Conservation (phyloP, 2,888 invertebrate genomes). For the Apocheima hispidaria region DNA sequence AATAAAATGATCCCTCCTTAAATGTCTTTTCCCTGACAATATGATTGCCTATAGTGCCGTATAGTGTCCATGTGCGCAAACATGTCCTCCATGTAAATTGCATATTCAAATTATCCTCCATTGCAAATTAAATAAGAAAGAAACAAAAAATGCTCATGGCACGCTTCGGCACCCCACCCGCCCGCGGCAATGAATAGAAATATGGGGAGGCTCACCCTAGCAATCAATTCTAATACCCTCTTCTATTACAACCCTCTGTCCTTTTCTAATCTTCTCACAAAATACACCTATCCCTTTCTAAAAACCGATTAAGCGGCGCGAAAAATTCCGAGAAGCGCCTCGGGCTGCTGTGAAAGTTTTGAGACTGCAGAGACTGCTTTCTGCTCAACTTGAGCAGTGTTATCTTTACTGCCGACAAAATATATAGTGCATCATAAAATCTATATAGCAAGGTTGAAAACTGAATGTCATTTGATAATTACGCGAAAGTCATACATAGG, state of each 20-base stretch:
- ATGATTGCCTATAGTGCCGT: no score
- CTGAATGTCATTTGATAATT: constrained; percentile 29
- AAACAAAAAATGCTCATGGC: constrained; percentile 77
- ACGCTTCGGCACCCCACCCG: constrained; percentile 75
- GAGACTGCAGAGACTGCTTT: constrained; percentile 61
- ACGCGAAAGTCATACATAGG: constrained; percentile 44
- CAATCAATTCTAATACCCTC: constrained; percentile 79
- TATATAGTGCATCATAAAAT: constrained; percentile 16
- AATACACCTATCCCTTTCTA: constrained; percentile 55
- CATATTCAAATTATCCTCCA: constrained; percentile 82
- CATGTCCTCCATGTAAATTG: constrained; percentile 78
- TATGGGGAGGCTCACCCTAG: constrained; percentile 78
- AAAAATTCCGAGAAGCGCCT: constrained; percentile 67
- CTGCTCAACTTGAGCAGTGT: constrained; percentile 55
- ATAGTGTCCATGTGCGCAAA: constrained; percentile 49
- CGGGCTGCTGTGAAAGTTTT: constrained; percentile 63
- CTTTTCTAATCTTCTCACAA: constrained; percentile 48
- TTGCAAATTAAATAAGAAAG: constrained; percentile 82
- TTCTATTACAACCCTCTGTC: constrained; percentile 64
- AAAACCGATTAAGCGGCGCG: constrained; percentile 66
- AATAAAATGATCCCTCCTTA: no score
- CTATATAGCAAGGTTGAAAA: constrained; percentile 41
- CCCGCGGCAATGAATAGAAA: constrained; percentile 71
- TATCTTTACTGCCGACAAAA: constrained; percentile 31
- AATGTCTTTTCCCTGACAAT: no score